These are phyloP conservation scores for Sandelia bainsii DNA, from an alignment of 2,797 vertebrate genomes.

Conservation along the genomic window DNA sequence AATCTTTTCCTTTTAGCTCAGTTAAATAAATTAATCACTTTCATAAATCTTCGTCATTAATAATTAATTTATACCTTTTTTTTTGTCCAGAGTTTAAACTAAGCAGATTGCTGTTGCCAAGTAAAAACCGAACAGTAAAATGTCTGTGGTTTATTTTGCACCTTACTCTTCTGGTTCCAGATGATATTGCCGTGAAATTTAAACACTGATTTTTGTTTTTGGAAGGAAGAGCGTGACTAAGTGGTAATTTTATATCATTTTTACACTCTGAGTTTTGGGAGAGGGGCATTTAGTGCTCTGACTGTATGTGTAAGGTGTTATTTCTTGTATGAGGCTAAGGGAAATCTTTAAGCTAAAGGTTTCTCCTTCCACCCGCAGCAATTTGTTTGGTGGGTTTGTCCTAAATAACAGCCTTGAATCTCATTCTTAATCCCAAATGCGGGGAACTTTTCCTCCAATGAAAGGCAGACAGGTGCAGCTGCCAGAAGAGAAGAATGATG, in stretches of 20 bases:
- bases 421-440: constrained; percentile 19
- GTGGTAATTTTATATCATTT: neutral
- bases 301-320: neutral
- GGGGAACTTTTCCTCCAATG: constrained; percentile 24
- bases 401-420: constrained; percentile 6
- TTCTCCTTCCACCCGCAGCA: neutral
- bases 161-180: constrained; percentile 7
- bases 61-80: constrained; percentile 44
- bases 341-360: neutral
- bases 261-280: neutral
- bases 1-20: constrained; percentile 4
- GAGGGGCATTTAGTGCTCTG: neutral
- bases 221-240: constrained; percentile 7
- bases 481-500: constrained; percentile 36
- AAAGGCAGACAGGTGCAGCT: constrained; percentile 72
- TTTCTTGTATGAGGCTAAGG: neutral
- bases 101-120: constrained; percentile 28
- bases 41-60: constrained; percentile 38
- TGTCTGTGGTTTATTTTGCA: constrained; percentile 31
- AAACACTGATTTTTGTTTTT: constrained; percentile 19
- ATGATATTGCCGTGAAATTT: constrained; percentile 18
- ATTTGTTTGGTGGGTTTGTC: constrained; percentile 36
- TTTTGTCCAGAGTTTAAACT: constrained; percentile 3
- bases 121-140: constrained; percentile 29
- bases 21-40: constrained; percentile 15